Evolutionary conservation across 2,113 vertebrate genomes (phyloP).

Genomic region (rabbit (Oryctolagus cuniculus)): mOryCun1.1 NC_091442.1:68689001-68689500

Average conservation of each 20-base stretch:
- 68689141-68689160: background rate
- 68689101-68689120: background rate
- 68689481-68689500: conserved; percentile 64
- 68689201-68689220: background rate
- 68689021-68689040: background rate
- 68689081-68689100: background rate
- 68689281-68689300: background rate
- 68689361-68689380: background rate
- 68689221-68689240: background rate
- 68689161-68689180: background rate
- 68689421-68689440: conserved; percentile 37
- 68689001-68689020: background rate
- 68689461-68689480: conserved; percentile 56
- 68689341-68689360: background rate
- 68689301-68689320: background rate
- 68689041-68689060: background rate
- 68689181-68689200: background rate
- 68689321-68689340: background rate
- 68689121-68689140: fast-evolving
- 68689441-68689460: conserved; percentile 66
- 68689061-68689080: background rate
- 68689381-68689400: background rate
- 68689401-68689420: background rate
- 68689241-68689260: background rate
- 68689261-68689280: conserved; percentile 19